Evolutionary conservation across 92 coral and sea anemone genomes (phyloP).

Genomic region (Paramuricea clavata): DNA sequence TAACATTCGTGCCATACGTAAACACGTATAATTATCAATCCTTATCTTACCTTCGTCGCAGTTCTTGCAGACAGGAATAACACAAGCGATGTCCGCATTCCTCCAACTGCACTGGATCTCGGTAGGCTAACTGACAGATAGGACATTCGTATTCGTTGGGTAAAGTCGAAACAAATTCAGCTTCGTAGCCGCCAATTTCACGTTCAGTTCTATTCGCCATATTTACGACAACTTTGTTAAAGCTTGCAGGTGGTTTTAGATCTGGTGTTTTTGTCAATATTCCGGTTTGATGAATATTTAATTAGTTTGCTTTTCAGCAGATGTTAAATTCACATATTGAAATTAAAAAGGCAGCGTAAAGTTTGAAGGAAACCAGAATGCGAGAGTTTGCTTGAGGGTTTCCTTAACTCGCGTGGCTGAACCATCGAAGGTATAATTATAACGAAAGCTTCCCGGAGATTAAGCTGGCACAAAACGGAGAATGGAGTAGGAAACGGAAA

Average conservation of each 20-base stretch:
- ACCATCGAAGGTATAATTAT: too few relatives aligned
- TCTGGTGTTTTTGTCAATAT: background rate
- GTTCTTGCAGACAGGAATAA: constrained; percentile 95
- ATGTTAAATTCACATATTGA: background rate
- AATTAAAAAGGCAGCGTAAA: background rate
- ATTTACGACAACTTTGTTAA: background rate
- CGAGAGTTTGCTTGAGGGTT: too few relatives aligned
- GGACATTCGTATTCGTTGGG: constrained; percentile 99
- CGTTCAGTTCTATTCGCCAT: constrained; percentile 99
- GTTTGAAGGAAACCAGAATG: too few relatives aligned
- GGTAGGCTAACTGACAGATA: constrained; percentile 95
- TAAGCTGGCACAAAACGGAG: too few relatives aligned
- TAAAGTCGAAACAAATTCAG: constrained; percentile 83
- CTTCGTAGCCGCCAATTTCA: constrained; percentile 94
- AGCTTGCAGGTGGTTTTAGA: constrained; percentile 27
- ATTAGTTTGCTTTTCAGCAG: constrained; percentile 25
- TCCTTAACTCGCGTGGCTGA: too few relatives aligned
- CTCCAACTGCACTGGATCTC: constrained; percentile 97
- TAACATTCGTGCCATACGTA: background rate
- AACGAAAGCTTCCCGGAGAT: too few relatives aligned
- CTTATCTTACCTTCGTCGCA: constrained; percentile 82
- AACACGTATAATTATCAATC: background rate
- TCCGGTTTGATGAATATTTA: background rate
- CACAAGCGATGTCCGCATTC: constrained; percentile 99
- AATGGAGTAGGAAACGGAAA: too few relatives aligned